Evolutionary conservation across 2,888 invertebrate species (phyloP).

Genomic region (Rhamphomyia laevipes): DNA sequence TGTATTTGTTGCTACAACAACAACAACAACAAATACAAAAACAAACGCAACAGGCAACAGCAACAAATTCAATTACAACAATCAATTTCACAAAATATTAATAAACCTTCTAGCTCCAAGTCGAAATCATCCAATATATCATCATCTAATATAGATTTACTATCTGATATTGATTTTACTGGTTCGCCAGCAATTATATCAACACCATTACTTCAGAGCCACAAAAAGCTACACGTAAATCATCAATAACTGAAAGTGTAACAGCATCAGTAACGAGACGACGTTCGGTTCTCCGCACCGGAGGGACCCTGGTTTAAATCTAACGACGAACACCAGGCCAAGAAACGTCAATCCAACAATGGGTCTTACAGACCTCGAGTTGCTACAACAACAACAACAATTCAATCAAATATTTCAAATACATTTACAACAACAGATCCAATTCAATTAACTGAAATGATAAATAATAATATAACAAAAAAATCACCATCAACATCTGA

Average conservation of each 20-base stretch:
- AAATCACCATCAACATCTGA: background rate
- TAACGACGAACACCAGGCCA: too few relatives aligned
- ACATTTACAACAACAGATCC: constrained; percentile 8
- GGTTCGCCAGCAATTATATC: constrained; percentile 21
- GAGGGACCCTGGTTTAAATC: too few relatives aligned
- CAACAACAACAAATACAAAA: constrained; percentile 10
- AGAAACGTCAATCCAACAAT: too few relatives aligned
- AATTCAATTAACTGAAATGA: constrained; percentile 1
- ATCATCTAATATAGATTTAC: constrained; percentile 51
- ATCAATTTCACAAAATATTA: background rate
- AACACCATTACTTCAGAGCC: constrained; percentile 29
- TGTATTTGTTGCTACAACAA: background rate
- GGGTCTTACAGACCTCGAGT: too few relatives aligned
- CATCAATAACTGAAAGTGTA: background rate
- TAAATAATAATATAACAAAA: constrained; percentile 7
- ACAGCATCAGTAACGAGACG: too few relatives aligned
- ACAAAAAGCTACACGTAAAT: constrained; percentile 17
- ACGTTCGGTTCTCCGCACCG: too few relatives aligned
- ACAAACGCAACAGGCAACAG: too few relatives aligned
- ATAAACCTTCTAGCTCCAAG: too few relatives aligned
- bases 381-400: too few relatives aligned
- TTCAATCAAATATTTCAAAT: too few relatives aligned
- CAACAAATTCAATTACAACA: too few relatives aligned
- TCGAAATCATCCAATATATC: constrained; percentile 16
- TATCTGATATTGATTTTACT: constrained; percentile 65